Evolutionary conservation across 2,888 invertebrate genomes (phyloP).

Genomic region (Monopis laevigella): DNA sequence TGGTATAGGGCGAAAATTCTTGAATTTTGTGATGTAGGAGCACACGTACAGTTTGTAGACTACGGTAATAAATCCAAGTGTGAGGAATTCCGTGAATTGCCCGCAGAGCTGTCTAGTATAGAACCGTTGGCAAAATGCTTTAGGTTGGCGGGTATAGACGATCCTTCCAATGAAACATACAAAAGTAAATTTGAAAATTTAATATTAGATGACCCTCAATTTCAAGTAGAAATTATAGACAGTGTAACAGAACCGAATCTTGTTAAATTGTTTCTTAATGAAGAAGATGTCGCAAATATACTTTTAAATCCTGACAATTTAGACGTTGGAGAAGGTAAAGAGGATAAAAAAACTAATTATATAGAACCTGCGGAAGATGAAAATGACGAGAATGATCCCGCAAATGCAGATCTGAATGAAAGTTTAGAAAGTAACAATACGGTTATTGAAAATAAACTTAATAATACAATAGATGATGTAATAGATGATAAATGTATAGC

Average conservation of each 20-base stretch:
- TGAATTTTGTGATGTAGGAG: slow-evolving; percentile 62
- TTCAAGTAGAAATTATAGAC: slow-evolving; percentile 70
- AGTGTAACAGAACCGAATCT: slow-evolving; percentile 65
- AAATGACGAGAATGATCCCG: slow-evolving; percentile 22
- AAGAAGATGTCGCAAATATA: slow-evolving; percentile 40
- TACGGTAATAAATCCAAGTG: slow-evolving; percentile 74
- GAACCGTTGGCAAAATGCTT: slow-evolving; percentile 73
- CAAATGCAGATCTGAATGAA: slow-evolving; percentile 41
- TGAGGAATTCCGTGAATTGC: slow-evolving; percentile 67
- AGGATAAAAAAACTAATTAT: slow-evolving; percentile 7
- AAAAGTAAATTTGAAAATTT: slow-evolving; percentile 43
- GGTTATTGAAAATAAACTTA: slow-evolving; percentile 46
- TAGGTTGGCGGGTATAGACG: slow-evolving; percentile 57
- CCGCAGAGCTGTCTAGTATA: slow-evolving; percentile 64
- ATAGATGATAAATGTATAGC: neutral
- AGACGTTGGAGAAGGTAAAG: neutral
- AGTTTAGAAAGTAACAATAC: slow-evolving; percentile 47
- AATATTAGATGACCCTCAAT: slow-evolving; percentile 37
- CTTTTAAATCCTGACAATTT: neutral
- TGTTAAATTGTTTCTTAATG: slow-evolving; percentile 68
- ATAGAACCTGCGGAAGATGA: slow-evolving; percentile 1
- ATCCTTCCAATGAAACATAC: slow-evolving; percentile 38
- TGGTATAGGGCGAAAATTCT: slow-evolving; percentile 75
- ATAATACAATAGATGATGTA: slow-evolving; percentile 26
- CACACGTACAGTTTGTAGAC: slow-evolving; percentile 73